Base-by-base conservation (phyloP, 2,888 invertebrate species). In the Calephelis perditalis region DNA sequence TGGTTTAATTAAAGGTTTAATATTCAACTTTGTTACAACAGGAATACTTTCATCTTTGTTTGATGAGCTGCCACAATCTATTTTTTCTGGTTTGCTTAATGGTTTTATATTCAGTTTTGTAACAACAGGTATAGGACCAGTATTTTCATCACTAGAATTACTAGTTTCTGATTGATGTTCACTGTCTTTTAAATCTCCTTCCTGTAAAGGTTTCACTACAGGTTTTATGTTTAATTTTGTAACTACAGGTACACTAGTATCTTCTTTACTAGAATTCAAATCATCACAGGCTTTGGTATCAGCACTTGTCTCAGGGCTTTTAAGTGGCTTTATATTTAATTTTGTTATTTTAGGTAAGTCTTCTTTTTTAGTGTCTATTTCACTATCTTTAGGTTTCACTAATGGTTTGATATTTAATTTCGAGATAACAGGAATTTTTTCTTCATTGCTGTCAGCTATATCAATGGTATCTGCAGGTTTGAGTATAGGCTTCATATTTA, bases 41-140 rank as follows among this genome's bases (percentile, higher is more conserved):
- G 86, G 87, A 73, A 86, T 81, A 71, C 67, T 75, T 59, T 80
- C 78, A 62, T 84, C 86, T 73, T 68, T 74, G 12, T 63, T 65
- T 2, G 7, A 7, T n/a, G 54, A 54, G 26, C 56, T 56, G 46
- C 47, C 44, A 9, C 46, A 36, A 36, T 58, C 36, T 49, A 58
- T 15, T 55, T 81, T 81, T 70, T 71, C 76, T 63, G 88, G 89
- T 72, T 83, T 88, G 57, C 84, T 66, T 63, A 93, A 82, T 4
- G 92, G 92, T 79, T 92, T 93, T 65, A 93, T 92, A 65, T 92
- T 92, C 57, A 92, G 76, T 80, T 92, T 92, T 68, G 91, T 91
- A 65, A 88, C 82, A 72, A 86, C 73, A 67, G 89, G 89, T 81
- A 89, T 86, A 65, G 83, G 75, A 70, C 87, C 88, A 65, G 73